A percentile compares a stretch with the other conserved stretches of the same genome.
Evolutionary conservation across 2,888 invertebrate genomes (phyloP).

Genomic region (Drosophila antonietae): DNA sequence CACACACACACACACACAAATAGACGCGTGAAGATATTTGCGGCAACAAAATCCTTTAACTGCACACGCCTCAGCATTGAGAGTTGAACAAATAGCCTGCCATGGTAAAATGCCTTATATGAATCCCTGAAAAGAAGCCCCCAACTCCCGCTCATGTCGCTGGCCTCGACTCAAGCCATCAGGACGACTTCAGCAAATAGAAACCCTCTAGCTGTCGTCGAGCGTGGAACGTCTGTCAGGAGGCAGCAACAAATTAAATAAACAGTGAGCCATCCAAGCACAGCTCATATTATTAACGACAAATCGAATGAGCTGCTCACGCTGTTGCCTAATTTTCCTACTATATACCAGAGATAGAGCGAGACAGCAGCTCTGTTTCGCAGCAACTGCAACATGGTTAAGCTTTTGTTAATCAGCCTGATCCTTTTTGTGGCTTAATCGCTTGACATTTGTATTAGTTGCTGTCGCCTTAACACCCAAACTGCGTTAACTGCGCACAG

Average conservation of each 20-base stretch:
- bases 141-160: background rate
- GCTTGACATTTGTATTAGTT: constrained; percentile 80
- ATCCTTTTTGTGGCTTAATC: constrained; percentile 81
- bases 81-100: constrained; percentile 73
- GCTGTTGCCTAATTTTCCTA: background rate
- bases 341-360: background rate
- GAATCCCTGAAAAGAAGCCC: constrained; percentile 23
- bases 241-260: constrained; percentile 71
- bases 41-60: constrained; percentile 77
- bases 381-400: constrained; percentile 42
- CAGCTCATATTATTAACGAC: constrained; percentile 72
- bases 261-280: constrained; percentile 56
- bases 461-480: constrained; percentile 45
- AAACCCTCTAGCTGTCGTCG: constrained; percentile 49
- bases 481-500: constrained; percentile 32
- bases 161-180: background rate
- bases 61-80: constrained; percentile 68
- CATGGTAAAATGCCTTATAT: constrained; percentile 48
- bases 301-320: constrained; percentile 56
- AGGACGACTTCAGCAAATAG: constrained; percentile 15
- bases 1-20: constrained; percentile 17
- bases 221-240: constrained; percentile 33
- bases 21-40: constrained; percentile 64
- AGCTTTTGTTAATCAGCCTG: constrained; percentile 80
- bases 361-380: background rate